Evolutionary conservation across 2,113 vertebrate species (phyloP).

Genomic region (Brachirus orientalis): DNA sequence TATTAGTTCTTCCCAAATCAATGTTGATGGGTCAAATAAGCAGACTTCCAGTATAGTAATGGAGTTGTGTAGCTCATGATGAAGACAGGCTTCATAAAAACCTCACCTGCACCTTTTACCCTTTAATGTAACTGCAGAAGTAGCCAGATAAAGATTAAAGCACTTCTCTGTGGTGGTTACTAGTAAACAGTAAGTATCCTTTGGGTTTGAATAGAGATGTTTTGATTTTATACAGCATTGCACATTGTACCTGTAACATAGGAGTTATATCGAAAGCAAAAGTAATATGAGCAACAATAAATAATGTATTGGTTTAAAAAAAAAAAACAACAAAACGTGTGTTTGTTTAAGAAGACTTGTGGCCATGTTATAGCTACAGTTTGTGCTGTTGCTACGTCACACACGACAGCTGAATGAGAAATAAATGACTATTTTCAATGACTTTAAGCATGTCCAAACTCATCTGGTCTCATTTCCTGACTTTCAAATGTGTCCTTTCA

Average conservation of each 20-base stretch:
- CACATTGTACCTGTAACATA: slow-evolving; percentile 82
- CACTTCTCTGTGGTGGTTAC: slow-evolving; percentile 75
- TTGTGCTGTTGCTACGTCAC: slow-evolving; percentile 33
- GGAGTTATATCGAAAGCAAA: slow-evolving; percentile 77
- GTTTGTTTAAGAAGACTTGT: slow-evolving; percentile 42
- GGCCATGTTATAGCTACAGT: slow-evolving; percentile 32
- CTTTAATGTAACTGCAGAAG: slow-evolving; percentile 73
- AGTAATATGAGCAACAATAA: slow-evolving; percentile 79
- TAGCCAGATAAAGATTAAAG: slow-evolving; percentile 69
- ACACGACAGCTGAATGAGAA: slow-evolving; percentile 37
- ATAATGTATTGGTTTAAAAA: slow-evolving; percentile 78
- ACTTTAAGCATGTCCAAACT: slow-evolving; percentile 51
- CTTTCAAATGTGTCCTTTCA: neutral
- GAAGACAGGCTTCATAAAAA: slow-evolving; percentile 60
- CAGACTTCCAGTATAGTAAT: slow-evolving; percentile 9
- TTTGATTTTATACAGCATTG: slow-evolving; percentile 82
- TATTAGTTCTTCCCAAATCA: neutral
- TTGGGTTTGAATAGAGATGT: slow-evolving; percentile 76
- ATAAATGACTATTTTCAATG: slow-evolving; percentile 59
- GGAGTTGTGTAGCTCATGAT: slow-evolving; percentile 27
- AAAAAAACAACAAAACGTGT: slow-evolving; percentile 33
- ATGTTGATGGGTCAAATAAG: neutral
- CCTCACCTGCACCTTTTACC: slow-evolving; percentile 64
- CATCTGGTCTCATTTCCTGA: slow-evolving; percentile 46
- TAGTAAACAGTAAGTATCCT: slow-evolving; percentile 74